A percentile compares a stretch with the other conserved stretches of the same genome.
These are phyloP conservation scores for Pungitius pungitius DNA, from an alignment of 2,113 vertebrate species.

Conservation along the genomic window DNA sequence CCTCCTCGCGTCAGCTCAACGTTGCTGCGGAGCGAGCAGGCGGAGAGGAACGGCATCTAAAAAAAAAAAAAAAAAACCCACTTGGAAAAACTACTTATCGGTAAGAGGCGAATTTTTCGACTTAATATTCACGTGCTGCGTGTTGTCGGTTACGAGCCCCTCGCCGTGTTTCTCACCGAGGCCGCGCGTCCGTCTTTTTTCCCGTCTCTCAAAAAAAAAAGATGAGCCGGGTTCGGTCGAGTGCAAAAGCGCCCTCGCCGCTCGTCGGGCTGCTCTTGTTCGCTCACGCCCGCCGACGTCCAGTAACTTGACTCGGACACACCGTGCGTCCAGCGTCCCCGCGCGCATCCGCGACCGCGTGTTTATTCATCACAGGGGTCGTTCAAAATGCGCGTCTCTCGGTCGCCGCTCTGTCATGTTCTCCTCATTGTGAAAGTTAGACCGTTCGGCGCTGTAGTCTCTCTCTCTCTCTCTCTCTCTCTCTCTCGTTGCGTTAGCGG, in stretches of 20 bases:
- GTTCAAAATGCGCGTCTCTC: constrained; percentile 3
- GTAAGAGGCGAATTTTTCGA: constrained; percentile 81
- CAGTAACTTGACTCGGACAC: constrained; percentile 83
- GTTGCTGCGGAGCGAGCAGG: constrained; percentile 78
- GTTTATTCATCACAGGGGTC: constrained; percentile 15
- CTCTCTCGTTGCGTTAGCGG: constrained; percentile 61
- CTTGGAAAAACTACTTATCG: constrained; percentile 88
- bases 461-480: constrained; percentile 50
- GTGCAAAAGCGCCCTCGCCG: constrained; percentile 79
- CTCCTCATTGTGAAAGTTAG: constrained; percentile 76
- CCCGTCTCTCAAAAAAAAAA: constrained; percentile 84
- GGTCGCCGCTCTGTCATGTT: constrained; percentile 29
- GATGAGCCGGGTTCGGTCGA: constrained; percentile 78
- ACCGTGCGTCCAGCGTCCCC: constrained; percentile 66
- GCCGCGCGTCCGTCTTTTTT: constrained; percentile 75
- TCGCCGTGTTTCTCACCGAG: constrained; percentile 46
- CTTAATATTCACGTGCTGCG: constrained; percentile 72
- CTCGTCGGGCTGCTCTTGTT: constrained; percentile 71
- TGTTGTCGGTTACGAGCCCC: constrained; percentile 48
- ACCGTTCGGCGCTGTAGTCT: constrained; percentile 56
- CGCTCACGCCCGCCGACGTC: constrained; percentile 80
- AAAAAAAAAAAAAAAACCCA: constrained; percentile 82
- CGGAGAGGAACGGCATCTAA: constrained; percentile 83
- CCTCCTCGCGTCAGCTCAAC: constrained; percentile 1
- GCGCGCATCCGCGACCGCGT: background rate